Evolutionary conservation across 2,797 vertebrate genomes (phyloP).

Genomic region (Sylvia borin): DNA sequence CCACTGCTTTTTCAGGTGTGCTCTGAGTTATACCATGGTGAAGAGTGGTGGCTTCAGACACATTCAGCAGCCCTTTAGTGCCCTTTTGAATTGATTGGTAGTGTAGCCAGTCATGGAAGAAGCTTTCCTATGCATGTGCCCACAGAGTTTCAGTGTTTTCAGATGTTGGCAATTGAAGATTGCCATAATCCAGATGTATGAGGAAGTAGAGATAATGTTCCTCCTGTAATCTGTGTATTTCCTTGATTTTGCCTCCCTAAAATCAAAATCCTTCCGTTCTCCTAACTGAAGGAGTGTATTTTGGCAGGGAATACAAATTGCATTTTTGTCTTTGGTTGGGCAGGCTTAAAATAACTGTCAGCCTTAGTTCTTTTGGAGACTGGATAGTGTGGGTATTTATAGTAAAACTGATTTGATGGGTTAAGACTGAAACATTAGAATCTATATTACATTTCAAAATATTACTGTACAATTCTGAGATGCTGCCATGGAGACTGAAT

Average conservation of each 20-base stretch:
- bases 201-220: not conserved
- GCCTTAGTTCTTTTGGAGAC: not conserved
- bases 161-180: not conserved
- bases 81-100: not conserved
- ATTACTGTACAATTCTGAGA: constrained; percentile 35
- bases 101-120: not conserved
- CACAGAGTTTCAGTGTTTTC: not conserved
- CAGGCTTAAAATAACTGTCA: constrained; percentile 45
- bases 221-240: not conserved
- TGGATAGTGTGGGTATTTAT: constrained; percentile 44
- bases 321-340: constrained; percentile 25
- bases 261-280: not conserved
- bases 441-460: constrained; percentile 61
- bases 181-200: not conserved
- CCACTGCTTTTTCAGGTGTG: not conserved
- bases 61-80: not conserved
- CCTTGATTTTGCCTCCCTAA: not conserved
- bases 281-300: not conserved
- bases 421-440: constrained; percentile 54
- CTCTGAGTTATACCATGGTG: not conserved
- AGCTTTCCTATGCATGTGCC: not conserved
- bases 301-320: constrained; percentile 16
- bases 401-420: constrained; percentile 43
- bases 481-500: constrained; percentile 53
- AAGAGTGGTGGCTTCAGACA: not conserved